Evolutionary conservation across 2,113 vertebrate genomes (phyloP).

Genomic region (Nothobranchius furzeri): DNA sequence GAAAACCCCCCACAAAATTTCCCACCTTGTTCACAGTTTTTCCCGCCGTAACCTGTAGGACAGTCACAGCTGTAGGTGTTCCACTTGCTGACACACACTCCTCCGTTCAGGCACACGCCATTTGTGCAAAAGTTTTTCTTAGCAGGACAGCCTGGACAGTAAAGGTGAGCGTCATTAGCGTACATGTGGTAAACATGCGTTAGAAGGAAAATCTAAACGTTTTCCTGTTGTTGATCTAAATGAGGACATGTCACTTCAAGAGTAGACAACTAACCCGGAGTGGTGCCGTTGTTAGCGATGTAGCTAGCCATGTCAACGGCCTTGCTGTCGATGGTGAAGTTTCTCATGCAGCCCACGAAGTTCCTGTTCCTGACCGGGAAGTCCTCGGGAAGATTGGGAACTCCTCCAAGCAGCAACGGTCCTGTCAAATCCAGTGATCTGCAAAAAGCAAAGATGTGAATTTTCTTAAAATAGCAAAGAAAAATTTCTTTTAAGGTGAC

Average conservation of each 20-base stretch:
- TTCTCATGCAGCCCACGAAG: conserved; percentile 95
- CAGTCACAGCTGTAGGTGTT: conserved; percentile 88
- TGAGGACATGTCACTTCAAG: too few relatives aligned
- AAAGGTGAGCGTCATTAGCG: background rate
- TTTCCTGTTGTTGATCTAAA: background rate
- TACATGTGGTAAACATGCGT: too few relatives aligned
- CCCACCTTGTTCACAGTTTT: conserved; percentile 94
- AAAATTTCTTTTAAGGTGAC: background rate
- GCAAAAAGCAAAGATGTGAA: background rate
- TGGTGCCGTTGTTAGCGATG: conserved; percentile 95
- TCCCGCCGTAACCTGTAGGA: conserved; percentile 87
- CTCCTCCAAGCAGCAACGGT: conserved; percentile 91
- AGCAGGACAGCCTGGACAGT: conserved; percentile 83
- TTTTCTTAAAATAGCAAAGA: too few relatives aligned
- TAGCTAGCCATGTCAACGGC: conserved; percentile 90
- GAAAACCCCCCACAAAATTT: background rate
- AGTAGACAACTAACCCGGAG: conserved; percentile 78
- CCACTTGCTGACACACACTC: conserved; percentile 90
- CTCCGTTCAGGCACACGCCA: conserved; percentile 87
- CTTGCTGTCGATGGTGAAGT: conserved; percentile 89
- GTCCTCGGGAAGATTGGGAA: conserved; percentile 94
- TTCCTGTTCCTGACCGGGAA: conserved; percentile 93
- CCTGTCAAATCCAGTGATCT: conserved; percentile 96
- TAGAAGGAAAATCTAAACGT: too few relatives aligned
- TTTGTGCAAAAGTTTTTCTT: conserved; percentile 87